phyloP scores from a whole-genome alignment of 2,113 vertebrate species.

The Paramormyrops kingsleyae region DNA sequence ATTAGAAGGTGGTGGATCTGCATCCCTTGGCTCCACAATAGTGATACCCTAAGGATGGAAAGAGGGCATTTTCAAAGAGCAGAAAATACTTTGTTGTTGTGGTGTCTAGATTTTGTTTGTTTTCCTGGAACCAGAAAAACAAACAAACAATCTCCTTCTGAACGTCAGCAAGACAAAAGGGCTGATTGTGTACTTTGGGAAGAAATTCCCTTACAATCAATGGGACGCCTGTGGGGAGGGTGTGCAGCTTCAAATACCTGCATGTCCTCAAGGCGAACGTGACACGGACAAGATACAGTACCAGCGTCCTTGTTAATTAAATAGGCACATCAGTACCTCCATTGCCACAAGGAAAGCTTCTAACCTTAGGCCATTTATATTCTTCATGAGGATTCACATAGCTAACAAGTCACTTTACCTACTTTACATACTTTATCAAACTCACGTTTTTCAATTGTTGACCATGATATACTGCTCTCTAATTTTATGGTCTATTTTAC shows the following conservation, averaged over 20 bases:
- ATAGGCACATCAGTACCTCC: background rate
- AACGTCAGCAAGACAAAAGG: background rate
- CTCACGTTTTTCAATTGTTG: background rate
- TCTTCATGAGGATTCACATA: background rate
- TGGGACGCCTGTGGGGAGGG: background rate
- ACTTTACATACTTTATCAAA: background rate
- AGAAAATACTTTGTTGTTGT: background rate
- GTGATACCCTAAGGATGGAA: conserved; percentile 50
- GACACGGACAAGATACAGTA: background rate
- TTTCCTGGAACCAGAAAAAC: background rate
- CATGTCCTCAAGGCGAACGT: background rate
- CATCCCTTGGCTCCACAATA: conserved; percentile 55
- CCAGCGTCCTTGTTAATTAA: background rate
- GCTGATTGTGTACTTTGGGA: background rate
- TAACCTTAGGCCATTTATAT: background rate
- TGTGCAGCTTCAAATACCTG: background rate
- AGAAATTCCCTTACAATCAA: background rate
- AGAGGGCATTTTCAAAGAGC: background rate
- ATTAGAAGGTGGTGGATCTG: conserved; percentile 44
- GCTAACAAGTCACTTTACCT: background rate
- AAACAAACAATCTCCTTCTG: background rate
- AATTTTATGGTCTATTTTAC: background rate
- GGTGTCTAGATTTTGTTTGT: background rate
- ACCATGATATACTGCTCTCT: background rate
- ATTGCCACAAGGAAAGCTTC: background rate